Evolutionary conservation across 1,140 invertebrate genomes (phyloP), one percentile per base, ranked within the genome.

Genomic region (Pinna nobilis): DNA sequence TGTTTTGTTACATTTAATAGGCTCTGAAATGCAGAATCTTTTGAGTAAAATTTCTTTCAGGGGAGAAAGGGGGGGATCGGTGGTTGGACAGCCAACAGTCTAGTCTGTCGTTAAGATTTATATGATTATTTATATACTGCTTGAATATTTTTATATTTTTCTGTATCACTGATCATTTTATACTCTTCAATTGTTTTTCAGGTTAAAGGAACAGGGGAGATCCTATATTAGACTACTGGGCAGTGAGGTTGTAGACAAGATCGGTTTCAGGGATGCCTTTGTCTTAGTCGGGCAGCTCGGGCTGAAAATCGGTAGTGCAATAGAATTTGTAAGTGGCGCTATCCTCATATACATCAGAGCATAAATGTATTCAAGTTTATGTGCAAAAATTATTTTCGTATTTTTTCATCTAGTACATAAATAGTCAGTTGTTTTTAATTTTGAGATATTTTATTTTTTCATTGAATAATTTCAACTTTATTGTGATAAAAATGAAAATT

Each of bases 231-330:
- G 72, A 35, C 47, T 73, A 3, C 84, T 80, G 80, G 91, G 91
- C 1, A 91, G 90, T 80, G 84, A 84, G 18, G 80, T 88, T 33
- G 87, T 91, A 57, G 87, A 90, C 71, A 89, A 90, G 60, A 78
- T 92, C 18, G 86, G 86, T 33, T 92, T 90, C 74, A 81, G 91
- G 28, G 90, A 90, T 39, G 88, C 89, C 55, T 91, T 90, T 87
- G 90, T 91, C 69, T 89, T 92, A 84, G 87, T 92, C 57, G 90
- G 91, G n/a, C 91, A 92, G 67, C 90, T 89, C 81, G 90, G 91
- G 2, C 87, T 92, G 25, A 79, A 82, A 30, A 88, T 88, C 6
- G 91, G 91, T 70, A 89, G 90, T 33, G 90, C 91, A 18, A 90
- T 91, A 77, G 91, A 92, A 86, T 87, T 89, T 77, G 85, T 91